Evolutionary conservation across 2,113 vertebrate genomes (phyloP).

Genomic region (Eclectus roratus): DNA sequence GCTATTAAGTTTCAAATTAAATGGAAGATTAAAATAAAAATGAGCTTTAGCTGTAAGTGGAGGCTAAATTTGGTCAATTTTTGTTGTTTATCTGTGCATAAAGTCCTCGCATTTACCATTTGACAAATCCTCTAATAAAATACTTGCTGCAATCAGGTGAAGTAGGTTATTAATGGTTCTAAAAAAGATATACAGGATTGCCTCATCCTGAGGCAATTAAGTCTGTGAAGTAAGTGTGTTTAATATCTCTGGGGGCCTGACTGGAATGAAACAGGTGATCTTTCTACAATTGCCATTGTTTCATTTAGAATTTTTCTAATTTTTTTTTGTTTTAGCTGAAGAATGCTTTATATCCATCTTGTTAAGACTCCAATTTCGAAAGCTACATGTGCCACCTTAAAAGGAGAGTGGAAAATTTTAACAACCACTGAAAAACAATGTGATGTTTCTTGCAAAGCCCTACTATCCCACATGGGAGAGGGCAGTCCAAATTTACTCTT

Average conservation of each 20-base stretch:
- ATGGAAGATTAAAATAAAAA: constrained; percentile 75
- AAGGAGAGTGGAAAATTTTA: background rate
- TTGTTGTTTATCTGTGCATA: constrained; percentile 76
- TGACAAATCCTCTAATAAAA: constrained; percentile 75
- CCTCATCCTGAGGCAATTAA: constrained; percentile 82
- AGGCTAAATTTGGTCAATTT: constrained; percentile 80
- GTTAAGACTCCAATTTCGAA: background rate
- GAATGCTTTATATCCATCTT: constrained; percentile 23
- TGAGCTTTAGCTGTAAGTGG: constrained; percentile 68
- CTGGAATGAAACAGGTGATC: constrained; percentile 77
- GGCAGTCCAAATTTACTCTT: no score
- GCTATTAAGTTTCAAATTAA: constrained; percentile 77
- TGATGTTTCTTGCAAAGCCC: background rate
- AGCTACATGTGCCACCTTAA: background rate
- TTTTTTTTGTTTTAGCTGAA: constrained; percentile 37
- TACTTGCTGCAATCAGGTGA: constrained; percentile 82
- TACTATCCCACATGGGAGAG: accelerated
- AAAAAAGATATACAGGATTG: constrained; percentile 79
- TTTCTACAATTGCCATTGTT: constrained; percentile 66
- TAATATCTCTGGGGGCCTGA: constrained; percentile 71
- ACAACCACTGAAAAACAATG: background rate
- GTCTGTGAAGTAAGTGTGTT: constrained; percentile 73
- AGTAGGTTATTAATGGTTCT: constrained; percentile 84
- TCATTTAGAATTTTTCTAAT: constrained; percentile 55
- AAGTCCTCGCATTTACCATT: constrained; percentile 78